These are phyloP conservation scores for Ischnus inquisitorius DNA, from an alignment of 2,888 invertebrate species.

Conservation along the genomic window DNA sequence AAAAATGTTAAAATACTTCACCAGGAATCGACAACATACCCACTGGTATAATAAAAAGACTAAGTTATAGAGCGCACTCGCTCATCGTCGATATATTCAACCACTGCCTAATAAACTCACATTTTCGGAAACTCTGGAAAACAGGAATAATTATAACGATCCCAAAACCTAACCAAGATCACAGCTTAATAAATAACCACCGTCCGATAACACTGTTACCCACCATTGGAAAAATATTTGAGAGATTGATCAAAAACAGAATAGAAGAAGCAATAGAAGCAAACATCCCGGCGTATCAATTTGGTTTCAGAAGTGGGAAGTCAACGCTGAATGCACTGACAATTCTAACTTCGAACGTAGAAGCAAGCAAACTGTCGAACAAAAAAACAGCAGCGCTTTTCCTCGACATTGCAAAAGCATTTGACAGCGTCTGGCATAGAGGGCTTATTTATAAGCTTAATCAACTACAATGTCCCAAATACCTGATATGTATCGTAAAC, in stretches of 20 bases:
- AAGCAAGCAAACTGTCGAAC: background rate
- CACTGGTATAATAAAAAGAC: slow-evolving; percentile 11
- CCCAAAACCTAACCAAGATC: slow-evolving; percentile 42
- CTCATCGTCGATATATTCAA: slow-evolving; percentile 17
- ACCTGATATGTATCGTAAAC: no score
- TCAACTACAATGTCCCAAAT: no score
- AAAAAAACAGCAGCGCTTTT: background rate
- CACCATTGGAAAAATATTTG: slow-evolving; percentile 31
- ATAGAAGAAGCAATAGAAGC: background rate
- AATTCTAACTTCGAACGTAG: slow-evolving; percentile 12
- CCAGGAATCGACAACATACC: slow-evolving; percentile 15
- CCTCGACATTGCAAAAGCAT: background rate
- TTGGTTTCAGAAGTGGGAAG: slow-evolving; percentile 22
- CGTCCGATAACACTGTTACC: slow-evolving; percentile 4
- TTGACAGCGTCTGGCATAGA: no score
- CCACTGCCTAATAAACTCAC: background rate
- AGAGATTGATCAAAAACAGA: slow-evolving; percentile 23
- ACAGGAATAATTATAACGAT: slow-evolving; percentile 23
- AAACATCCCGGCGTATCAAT: background rate
- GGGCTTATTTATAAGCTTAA: no score
- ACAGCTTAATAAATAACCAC: slow-evolving; percentile 25
- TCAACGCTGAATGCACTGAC: slow-evolving; percentile 29
- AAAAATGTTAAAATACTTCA: slow-evolving; percentile 9
- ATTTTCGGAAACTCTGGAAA: slow-evolving; percentile 14
- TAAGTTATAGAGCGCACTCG: background rate